Evolutionary conservation across 1,140 invertebrate species (phyloP), one percentile per base, ranked within the genome.

Genomic region (Cherax quadricarinatus): DNA sequence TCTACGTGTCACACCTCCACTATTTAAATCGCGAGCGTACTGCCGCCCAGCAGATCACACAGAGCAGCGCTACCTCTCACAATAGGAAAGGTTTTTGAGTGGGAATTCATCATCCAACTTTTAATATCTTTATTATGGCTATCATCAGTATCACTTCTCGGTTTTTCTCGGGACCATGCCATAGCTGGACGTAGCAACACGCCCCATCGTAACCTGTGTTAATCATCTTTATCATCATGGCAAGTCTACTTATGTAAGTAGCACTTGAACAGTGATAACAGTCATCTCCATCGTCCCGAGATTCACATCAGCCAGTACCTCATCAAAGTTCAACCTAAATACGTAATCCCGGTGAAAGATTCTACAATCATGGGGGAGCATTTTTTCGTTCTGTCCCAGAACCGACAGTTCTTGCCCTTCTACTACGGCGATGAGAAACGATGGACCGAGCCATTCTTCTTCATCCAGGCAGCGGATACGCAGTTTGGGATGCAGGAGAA

Each of bases 391-490:
- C 9, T 62, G 16, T 66, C 93, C 0, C 30, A 89, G 73, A 70
- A 88, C 78, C 85, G 86, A 10, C 73, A 88, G 18, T 93, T 84
- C 66, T 24, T 91, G 21, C 86, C 89, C 4, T 91, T 91, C 66
- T 84, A 85, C 51, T 21, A 10, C 57, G 62, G 83, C n/a, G 30
- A 53, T 70, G 51, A 92, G 80, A 88, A 91, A 30, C 48, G 91
- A 91, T 95, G 95, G 95, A 92, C 93, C 30, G 95, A 94, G 12
- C 94, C 95, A 3, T 95, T 96, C 86, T 94, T 81, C 85, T 96
- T 96, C 94, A 94, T 96, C 66, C 95, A 96, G 94, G 96, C 95
- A 30, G 96, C 96, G 12, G 96, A 96, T 92, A 94, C 94, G 62
- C 96, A 96, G 93, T 95, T 96, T 92, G 96, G 96, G 48, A 94